phyloP scores from a whole-genome alignment of 2,888 invertebrate species.

The Acrobasis suavella region DNA sequence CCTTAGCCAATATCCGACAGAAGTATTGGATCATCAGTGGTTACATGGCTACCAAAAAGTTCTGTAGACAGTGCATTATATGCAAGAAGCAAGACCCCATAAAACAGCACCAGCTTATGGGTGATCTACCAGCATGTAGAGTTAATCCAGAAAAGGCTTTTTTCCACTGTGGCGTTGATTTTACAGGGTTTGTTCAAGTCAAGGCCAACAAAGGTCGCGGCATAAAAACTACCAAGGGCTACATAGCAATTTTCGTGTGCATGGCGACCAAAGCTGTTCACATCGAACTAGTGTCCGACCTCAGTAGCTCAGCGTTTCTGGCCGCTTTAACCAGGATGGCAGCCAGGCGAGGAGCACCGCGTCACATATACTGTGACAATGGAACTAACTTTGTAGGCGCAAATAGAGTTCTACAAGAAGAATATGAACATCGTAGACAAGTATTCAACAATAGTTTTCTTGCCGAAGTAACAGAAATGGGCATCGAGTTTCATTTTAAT shows the following conservation, averaged over 20 bases:
- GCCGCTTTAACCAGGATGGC: slow-evolving; percentile 33
- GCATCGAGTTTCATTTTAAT: too few relatives aligned
- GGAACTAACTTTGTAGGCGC: background rate
- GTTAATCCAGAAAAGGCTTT: background rate
- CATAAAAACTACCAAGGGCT: slow-evolving; percentile 13
- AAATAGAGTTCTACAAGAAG: too few relatives aligned
- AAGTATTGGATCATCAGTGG: background rate
- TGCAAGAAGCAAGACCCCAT: background rate
- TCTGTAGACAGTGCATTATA: background rate
- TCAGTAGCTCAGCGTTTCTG: slow-evolving; percentile 31
- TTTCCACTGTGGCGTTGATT: background rate
- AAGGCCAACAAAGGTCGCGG: background rate
- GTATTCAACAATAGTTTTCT: too few relatives aligned
- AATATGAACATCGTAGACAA: too few relatives aligned
- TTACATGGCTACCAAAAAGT: background rate
- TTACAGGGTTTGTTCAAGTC: background rate
- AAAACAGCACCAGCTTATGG: background rate
- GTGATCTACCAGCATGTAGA: background rate
- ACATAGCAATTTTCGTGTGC: background rate
- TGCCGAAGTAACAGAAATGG: too few relatives aligned
- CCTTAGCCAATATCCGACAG: background rate
- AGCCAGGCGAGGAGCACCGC: slow-evolving; percentile 22
- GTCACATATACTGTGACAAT: slow-evolving; percentile 1
- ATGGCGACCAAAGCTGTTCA: slow-evolving; percentile 11
- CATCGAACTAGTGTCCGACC: slow-evolving; percentile 26